Evolutionary conservation across 1,140 invertebrate genomes (phyloP), one percentile per base, ranked within the genome.

Genomic region (Coelopa frigida): DNA sequence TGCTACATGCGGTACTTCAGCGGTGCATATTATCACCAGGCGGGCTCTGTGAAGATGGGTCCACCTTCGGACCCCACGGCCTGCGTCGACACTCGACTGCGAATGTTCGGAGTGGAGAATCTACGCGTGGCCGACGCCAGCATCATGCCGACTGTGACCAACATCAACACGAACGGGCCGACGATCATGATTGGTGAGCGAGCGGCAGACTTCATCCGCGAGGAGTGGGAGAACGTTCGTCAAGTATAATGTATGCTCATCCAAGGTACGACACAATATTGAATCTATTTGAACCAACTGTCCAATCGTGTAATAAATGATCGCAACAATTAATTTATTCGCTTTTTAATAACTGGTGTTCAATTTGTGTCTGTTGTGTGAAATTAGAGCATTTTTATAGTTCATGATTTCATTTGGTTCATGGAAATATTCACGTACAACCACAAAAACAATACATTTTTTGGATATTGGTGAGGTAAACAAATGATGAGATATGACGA

Each of bases 101-200:
- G 70, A 58, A 82, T 91, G 0, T 70, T 84, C 49, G 85, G 85
- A 0, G 59, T 87, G 1, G 59, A 70, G n/a, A 75, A 75, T 18
- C 66, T 91, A 22, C 72, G 88, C 26, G 84, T 90, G 2, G 79
- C 78, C 0, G 87, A 92, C 64, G 79, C 78, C 27, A 86, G 85
- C 32, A 71, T 91, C 0, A 85, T 90, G 70, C 87, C 87, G 0
- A 69, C 67, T 3, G 74, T 85, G n/a, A 73, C 83, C 10, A 75
- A 74, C 4, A 84, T 80, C 1, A 86, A 90, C 57, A 79, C 83
- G 0, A 85, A 82, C 49, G 84, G 82, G 1, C 78, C 80, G 0
- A 78, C 83, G 3, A 77, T 79, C 33, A 93, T 94, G 89, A 84
- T 94, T 36, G 91, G 79, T 0, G 90, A 95, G 67, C 89, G 89